These are phyloP conservation scores for Merluccius polli DNA, from an alignment of 2,797 vertebrate species.

Conservation along the genomic window DNA sequence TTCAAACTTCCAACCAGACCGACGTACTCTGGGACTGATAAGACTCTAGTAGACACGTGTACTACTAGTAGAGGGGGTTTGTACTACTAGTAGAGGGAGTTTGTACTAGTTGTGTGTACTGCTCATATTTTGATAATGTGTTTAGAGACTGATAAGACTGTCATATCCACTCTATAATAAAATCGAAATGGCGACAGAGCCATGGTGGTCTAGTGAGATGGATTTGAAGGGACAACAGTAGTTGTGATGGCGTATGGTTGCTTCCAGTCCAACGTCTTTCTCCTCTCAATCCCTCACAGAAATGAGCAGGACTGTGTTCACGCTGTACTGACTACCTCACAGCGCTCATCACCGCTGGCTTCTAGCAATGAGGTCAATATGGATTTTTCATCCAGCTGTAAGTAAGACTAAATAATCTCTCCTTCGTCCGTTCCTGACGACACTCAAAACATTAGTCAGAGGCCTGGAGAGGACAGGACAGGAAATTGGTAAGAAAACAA, in stretches of 20 bases:
- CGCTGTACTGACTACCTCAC: constrained; percentile 46
- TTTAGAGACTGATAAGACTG: neutral
- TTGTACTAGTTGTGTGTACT: too few relatives aligned
- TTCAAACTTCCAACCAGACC: neutral
- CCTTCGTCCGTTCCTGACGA: constrained; percentile 40
- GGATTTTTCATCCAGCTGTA: constrained; percentile 58
- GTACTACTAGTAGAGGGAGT: too few relatives aligned
- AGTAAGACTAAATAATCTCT: constrained; percentile 55
- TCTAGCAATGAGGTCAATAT: constrained; percentile 53
- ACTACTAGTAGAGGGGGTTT: too few relatives aligned
- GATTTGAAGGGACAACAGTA: constrained; percentile 2
- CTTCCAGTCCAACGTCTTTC: neutral
- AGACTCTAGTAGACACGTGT: too few relatives aligned
- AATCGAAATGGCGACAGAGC: constrained; percentile 8
- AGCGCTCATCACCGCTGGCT: constrained; percentile 44
- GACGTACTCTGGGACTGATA: neutral
- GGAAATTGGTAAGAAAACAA: constrained; percentile 49
- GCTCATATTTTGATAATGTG: too few relatives aligned
- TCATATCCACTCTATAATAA: constrained; percentile 10
- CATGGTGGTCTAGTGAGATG: constrained; percentile 5
- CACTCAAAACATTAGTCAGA: constrained; percentile 49
- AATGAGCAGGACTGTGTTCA: constrained; percentile 14
- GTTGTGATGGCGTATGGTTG: neutral
- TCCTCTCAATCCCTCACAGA: neutral
- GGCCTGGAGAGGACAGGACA: constrained; percentile 34